A percentile compares a stretch with the other conserved stretches of the same genome.
Conservation (phyloP, 2,888 invertebrate species). For the Rhagophthalmus giganteus region DNA sequence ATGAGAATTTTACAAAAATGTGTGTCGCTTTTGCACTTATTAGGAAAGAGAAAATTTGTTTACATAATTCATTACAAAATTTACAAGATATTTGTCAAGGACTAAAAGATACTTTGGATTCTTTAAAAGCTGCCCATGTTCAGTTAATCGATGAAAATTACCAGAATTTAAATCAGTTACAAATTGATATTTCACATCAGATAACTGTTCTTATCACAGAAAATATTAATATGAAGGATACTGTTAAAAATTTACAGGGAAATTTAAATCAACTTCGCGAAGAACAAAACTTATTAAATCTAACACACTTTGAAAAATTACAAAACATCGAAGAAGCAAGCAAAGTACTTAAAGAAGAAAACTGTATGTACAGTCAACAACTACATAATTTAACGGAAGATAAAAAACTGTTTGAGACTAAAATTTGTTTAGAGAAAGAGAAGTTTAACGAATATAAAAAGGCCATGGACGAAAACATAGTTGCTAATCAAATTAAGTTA, state of each 20-base stretch:
- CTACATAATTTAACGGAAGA: constrained; percentile 10
- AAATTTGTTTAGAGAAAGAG: constrained; percentile 9
- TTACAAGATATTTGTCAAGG: constrained; percentile 4
- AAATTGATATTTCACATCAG: constrained; percentile 5
- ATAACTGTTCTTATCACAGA: not conserved
- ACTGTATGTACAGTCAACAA: constrained; percentile 6
- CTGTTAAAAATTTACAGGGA: constrained; percentile 4
- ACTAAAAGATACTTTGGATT: constrained; percentile 8
- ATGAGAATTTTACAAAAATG: constrained; percentile 2
- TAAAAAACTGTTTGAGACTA: constrained; percentile 14
- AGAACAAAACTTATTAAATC: constrained; percentile 1
- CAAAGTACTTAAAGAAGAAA: constrained; percentile 2
- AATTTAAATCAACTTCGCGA: not conserved
- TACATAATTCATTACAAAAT: not conserved
- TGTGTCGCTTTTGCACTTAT: not conserved
- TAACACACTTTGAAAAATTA: constrained; percentile 3
- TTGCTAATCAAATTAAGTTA: constrained; percentile 4
- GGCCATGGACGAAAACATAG: constrained; percentile 1
- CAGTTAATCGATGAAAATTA: not conserved
- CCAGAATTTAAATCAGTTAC: constrained; percentile 1
- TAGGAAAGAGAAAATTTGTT: constrained; percentile 1
- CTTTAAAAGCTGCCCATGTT: constrained; percentile 6
- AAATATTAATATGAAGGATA: constrained; percentile 3
- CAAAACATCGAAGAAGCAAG: constrained; percentile 6
- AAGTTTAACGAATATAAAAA: constrained; percentile 3